phyloP scores from a whole-genome alignment of 2,797 vertebrate species.

The Bradypodion pumilum region DNA sequence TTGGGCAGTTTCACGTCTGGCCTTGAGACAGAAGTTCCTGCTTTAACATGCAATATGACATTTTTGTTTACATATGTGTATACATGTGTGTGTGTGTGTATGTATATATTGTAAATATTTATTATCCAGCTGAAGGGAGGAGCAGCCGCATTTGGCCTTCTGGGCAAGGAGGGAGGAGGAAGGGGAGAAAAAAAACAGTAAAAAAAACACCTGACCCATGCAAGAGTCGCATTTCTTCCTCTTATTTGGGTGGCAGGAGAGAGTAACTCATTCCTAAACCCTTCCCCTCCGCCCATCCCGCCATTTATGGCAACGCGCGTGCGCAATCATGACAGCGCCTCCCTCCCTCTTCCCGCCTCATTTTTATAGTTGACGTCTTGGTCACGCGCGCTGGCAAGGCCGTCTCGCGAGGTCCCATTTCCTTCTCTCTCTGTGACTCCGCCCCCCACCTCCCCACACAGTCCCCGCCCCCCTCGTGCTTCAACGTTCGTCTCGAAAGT shows the following conservation, averaged over 20 bases:
- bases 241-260: too few species aligned
- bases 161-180: neutral
- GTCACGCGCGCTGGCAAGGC: neutral
- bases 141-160: neutral
- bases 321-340: neutral
- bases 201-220: neutral
- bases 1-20: too few species aligned
- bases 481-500: too few species aligned
- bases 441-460: too few species aligned
- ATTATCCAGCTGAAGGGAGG: neutral
- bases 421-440: neutral
- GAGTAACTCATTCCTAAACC: neutral
- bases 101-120: too few species aligned
- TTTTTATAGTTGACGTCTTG: neutral
- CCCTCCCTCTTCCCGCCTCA: too few species aligned
- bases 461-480: too few species aligned
- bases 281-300: neutral
- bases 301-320: neutral
- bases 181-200: too few species aligned
- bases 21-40: too few species aligned
- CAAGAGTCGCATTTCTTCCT: neutral
- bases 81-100: too few species aligned
- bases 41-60: too few species aligned
- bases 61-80: too few species aligned
- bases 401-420: neutral